Conservation (phyloP, 2,888 invertebrate species). For the Omphaloscelis lunosa region DNA sequence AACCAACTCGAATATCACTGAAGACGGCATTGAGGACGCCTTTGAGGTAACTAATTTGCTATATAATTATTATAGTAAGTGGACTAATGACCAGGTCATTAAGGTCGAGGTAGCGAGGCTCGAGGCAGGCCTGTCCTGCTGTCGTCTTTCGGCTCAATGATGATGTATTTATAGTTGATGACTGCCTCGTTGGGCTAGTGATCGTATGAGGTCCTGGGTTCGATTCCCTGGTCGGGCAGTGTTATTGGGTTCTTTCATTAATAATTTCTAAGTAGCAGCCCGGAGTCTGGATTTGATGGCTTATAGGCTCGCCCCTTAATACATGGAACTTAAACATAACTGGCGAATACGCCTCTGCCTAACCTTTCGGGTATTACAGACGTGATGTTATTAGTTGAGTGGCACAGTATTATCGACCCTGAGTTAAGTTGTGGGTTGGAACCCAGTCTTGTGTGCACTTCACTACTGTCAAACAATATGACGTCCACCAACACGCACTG, state of each 20-base stretch:
- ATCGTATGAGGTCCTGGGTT: background rate
- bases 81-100: background rate
- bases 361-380: too few relatives aligned
- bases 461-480: background rate
- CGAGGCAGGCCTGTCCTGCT: background rate
- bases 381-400: background rate
- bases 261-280: background rate
- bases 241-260: background rate
- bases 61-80: background rate
- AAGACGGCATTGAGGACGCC: constrained; percentile 98
- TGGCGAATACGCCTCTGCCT: background rate
- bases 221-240: background rate
- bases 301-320: background rate
- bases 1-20: constrained; percentile 94
- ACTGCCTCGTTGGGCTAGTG: too few relatives aligned
- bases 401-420: background rate
- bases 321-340: background rate
- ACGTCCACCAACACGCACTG: background rate
- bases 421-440: too few relatives aligned
- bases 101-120: background rate
- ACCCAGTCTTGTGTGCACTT: background rate
- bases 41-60: constrained; percentile 93
- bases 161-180: background rate
- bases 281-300: background rate
- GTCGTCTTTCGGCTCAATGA: background rate